Evolutionary conservation across 2,113 vertebrate species (phyloP), one percentile per base, ranked within the genome.

Genomic region (Dromas ardeola): DNA sequence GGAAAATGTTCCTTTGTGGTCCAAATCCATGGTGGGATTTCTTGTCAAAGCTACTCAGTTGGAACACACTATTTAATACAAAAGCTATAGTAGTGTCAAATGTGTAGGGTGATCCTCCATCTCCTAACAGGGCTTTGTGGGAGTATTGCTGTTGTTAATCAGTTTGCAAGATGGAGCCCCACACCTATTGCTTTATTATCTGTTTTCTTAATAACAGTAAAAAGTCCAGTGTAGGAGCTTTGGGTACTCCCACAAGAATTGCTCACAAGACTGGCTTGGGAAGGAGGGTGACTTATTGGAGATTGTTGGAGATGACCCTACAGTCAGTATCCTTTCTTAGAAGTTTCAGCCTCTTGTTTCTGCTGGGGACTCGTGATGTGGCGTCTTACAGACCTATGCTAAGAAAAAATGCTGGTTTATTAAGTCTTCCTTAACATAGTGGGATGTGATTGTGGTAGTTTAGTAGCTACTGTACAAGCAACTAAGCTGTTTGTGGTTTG

Each of bases 1-100:
- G 78, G 58, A 58, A 84, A 65, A 59, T 45, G 19, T 63, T 76
- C 43, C 47, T 2, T 0, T 34, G 65, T 0, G 0, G 11, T 63
- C 56, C 36, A 59, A 71, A 52, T 59, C 52, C 11, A 1, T 7
- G 61, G 43, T 81, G 77, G 65, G 73, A 34, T 93, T 89, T 79
- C 59, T 81, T 65, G 43, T 49, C 45, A 45, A 26, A 87, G 81
- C 65, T 63, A 3, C 40, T 86, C 13, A 0, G 50, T 6, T 58
- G 45, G 61, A 93, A 45, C 10, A 10, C 8, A 0, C 21, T 55
- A 3, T 22, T 81, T 53, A 32, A 43, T 27, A 11, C 15, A 40
- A 61, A 65, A 90, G 12, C 34, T 73, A 1, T 15, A 8, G 8
- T 10, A 43, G 43, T 69, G 34, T 50, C 38, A 77, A 55, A 19